Percentiles rank a stretch among this genome's conserved stretches.
These are phyloP conservation scores for Macrocentrus cingulum DNA, from an alignment of 1,140 invertebrate species.

Conservation along the genomic window DNA sequence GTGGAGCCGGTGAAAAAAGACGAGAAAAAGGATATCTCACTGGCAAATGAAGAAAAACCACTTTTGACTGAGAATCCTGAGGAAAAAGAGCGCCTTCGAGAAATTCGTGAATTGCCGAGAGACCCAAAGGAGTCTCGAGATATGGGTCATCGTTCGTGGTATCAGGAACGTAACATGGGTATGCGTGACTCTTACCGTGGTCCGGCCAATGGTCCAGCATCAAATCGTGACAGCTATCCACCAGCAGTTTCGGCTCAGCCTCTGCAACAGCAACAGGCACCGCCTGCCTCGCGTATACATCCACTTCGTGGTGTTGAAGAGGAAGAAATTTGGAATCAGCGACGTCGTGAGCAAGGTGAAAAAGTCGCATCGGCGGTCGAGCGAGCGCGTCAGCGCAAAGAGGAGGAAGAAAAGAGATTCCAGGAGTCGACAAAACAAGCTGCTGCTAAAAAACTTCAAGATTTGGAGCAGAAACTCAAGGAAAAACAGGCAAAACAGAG, in stretches of 20 bases:
- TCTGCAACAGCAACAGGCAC: slow-evolving; percentile 13
- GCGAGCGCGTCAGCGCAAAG: slow-evolving; percentile 74
- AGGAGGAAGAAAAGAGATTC: slow-evolving; percentile 79
- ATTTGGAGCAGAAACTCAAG: slow-evolving; percentile 65
- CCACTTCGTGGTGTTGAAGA: slow-evolving; percentile 63
- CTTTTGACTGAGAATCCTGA: slow-evolving; percentile 34
- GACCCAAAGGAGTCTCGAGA: slow-evolving; percentile 38
- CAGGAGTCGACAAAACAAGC: slow-evolving; percentile 63
- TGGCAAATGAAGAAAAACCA: slow-evolving; percentile 21
- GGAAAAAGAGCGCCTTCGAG: slow-evolving; percentile 43
- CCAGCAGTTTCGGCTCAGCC: slow-evolving; percentile 27
- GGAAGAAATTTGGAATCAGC: slow-evolving; percentile 74
- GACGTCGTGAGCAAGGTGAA: slow-evolving; percentile 69
- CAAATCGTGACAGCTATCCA: slow-evolving; percentile 32
- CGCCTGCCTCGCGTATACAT: slow-evolving; percentile 35
- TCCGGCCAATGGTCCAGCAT: slow-evolving; percentile 8
- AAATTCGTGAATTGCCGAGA: slow-evolving; percentile 41
- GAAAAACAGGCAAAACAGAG: slow-evolving; percentile 56
- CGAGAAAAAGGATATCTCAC: slow-evolving; percentile 36
- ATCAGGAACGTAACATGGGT: slow-evolving; percentile 31
- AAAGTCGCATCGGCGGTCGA: slow-evolving; percentile 72
- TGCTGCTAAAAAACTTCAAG: slow-evolving; percentile 66
- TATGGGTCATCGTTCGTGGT: slow-evolving; percentile 45
- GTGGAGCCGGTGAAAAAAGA: slow-evolving; percentile 34
- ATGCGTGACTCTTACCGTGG: slow-evolving; percentile 9